Evolutionary conservation across 2,113 vertebrate species (phyloP), one percentile per base, ranked within the genome.

Genomic region (Genyomyrus donnyi): DNA sequence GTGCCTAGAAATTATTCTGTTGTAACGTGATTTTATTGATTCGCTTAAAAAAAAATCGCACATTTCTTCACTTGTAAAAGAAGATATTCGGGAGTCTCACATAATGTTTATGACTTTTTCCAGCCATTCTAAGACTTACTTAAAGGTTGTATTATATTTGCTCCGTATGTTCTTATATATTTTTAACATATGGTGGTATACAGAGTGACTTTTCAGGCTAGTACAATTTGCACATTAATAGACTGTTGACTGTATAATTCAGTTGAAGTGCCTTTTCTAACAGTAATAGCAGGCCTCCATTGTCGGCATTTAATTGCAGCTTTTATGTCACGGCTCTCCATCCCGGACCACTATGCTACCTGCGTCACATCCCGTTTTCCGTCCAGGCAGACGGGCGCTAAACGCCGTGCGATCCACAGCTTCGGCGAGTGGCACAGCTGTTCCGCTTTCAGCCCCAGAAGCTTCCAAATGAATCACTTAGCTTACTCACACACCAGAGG

Each of bases 391-490:
- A 85, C 42, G 17, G 35, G 35, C 35, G 42, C 35, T 85, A 24
- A 85, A 46, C 42, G 42, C 45, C 1, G 80, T 1, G 42, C 45
- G 0, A 85, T 85, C 39, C 39, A 46, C 19, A 10, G 42, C 45
- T 85, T 85, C 39, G 2, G 80, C 39, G 9, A 24, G 42, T 1
- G 13, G 21, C 45, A 19, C 74, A 80, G 74, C 74, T 80, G 74
- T 42, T 80, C 74, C 35, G 15, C 11, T 19, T 80, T 39, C 74
- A 80, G 74, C 42, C 35, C 74, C 74, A 5, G 17, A 80, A 80
- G 74, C 74, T 17, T 80, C 74, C 74, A 80, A 80, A 80, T 80
- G 74, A 39, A 80, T 80, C 74, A 39, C 74, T 80, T 80, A 80
- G 74, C 74, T 19, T 80, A 80, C 74, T 80, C 74, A 19, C 31